A percentile compares a stretch with the other conserved stretches of the same genome.
phyloP scores from a whole-genome alignment of 2,113 vertebrate species.

The Columbina picui region DNA sequence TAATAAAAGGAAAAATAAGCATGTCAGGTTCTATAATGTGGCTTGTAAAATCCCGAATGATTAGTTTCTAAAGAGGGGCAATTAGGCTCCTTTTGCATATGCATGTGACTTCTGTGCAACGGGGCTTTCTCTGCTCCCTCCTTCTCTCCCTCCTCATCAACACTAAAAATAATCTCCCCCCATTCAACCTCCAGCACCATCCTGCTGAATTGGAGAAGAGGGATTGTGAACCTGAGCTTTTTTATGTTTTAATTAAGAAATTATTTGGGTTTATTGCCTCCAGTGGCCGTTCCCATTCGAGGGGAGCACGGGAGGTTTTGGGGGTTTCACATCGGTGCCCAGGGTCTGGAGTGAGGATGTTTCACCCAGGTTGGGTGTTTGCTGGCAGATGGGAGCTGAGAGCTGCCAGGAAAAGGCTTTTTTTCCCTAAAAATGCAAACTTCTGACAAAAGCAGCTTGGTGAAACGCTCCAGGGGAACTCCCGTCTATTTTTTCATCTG shows the following conservation, averaged over 20 bases:
- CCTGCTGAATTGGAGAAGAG: background rate
- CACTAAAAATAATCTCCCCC: conserved; percentile 53
- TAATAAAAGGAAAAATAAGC: conserved; percentile 80
- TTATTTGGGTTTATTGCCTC: background rate
- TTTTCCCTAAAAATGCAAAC: background rate
- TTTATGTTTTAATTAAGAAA: background rate
- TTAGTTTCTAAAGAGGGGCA: conserved; percentile 81
- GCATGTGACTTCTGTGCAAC: conserved; percentile 66
- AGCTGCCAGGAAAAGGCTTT: background rate
- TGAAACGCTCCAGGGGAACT: background rate
- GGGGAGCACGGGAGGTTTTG: too few species aligned
- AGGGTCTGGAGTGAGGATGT: background rate
- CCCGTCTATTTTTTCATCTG: background rate
- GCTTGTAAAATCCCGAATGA: conserved; percentile 77
- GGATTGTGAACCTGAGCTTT: background rate
- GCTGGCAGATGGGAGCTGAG: background rate
- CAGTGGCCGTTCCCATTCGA: background rate
- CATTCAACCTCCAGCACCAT: background rate
- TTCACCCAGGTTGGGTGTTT: background rate
- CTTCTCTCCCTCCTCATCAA: conserved; percentile 14
- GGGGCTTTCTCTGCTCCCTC: conserved; percentile 49
- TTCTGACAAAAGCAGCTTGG: background rate
- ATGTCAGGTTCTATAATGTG: conserved; percentile 77
- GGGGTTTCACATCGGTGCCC: too few species aligned
- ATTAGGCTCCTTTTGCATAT: conserved; percentile 81